These are phyloP conservation scores for Porites australiensis DNA, from an alignment of 64 coral and sea anemone genomes.

Conservation along the genomic window DNA sequence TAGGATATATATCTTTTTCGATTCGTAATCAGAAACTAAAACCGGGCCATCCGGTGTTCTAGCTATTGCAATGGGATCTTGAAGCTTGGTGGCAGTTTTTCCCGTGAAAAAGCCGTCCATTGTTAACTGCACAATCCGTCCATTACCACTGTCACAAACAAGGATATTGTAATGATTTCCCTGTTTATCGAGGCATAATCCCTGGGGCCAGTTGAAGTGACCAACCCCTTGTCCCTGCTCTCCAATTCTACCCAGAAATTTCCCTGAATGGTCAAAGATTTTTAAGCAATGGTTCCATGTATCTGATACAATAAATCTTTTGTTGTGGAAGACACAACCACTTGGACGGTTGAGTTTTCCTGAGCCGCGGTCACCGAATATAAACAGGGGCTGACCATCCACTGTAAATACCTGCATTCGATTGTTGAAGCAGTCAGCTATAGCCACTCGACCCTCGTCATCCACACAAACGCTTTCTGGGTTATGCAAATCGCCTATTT, in stretches of 20 bases:
- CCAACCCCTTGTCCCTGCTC: not conserved
- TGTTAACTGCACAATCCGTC: conserved; percentile 28
- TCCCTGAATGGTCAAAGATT: conserved; percentile 36
- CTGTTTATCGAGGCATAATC: conserved; percentile 43
- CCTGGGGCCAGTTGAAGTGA: not conserved
- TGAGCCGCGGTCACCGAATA: not conserved
- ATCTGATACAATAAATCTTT: conserved; percentile 48
- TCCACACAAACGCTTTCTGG: conserved; percentile 43
- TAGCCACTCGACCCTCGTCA: not conserved
- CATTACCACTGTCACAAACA: conserved; percentile 21
- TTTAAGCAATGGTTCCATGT: conserved; percentile 28
- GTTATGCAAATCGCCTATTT: conserved; percentile 21
- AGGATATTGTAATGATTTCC: conserved; percentile 12
- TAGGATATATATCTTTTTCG: too few relatives aligned
- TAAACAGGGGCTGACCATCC: conserved; percentile 20
- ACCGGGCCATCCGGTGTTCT: too few relatives aligned
- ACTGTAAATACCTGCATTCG: conserved; percentile 47
- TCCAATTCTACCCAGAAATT: conserved; percentile 48
- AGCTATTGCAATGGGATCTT: too few relatives aligned
- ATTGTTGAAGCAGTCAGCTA: conserved; percentile 15
- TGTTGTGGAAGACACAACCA: not conserved
- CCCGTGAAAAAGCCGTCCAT: conserved; percentile 22
- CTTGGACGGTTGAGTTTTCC: not conserved
- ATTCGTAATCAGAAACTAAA: too few relatives aligned
- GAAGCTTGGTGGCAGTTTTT: not conserved